Base-by-base conservation (phyloP, 1,140 invertebrate genomes). In the Agraylea sexmaculata region DNA sequence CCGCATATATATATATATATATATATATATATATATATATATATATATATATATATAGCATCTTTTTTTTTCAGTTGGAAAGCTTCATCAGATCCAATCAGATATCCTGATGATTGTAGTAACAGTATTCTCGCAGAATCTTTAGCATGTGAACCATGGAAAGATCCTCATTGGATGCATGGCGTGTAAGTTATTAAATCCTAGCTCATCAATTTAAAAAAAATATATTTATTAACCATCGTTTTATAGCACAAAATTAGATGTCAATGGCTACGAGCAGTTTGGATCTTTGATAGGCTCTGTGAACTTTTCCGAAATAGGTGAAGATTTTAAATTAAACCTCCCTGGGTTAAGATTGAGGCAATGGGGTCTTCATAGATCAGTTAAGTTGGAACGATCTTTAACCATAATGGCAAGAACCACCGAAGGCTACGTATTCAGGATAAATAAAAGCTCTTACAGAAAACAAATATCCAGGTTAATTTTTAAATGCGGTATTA, bases 81-180 rank as follows among this genome's bases (percentile, higher is more conserved):
- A n/a, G 59, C 66, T 18, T 63, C 59, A 18, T 64, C 69, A 12
- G 53, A 52, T 22, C 62, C 62, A 2, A 55, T 68, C 20, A 64
- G 62, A 25, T 61, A 66, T 27, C 64, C 68, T 12, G 52, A 63
- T 20, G 63, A 70, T 32, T 68, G 67, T 54, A 74, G 57, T 45
- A 45, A 55, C 11, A 43, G 54, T 25, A 54, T 73, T 12, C 56
- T 71, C 2, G 64, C 69, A 2, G 64, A 71, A 43, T 61, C 65
- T 5, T 55, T 77, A 20, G 73, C 74, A 3, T 46, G 59, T 13
- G 71, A 77, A 45, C 55, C 58, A 0, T 73, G 70, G 71, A 63
- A 58, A 39, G 52, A 59, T 43, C 50, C 53, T 2, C 36, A 60
- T 19, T 73, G 68, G 54, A 47, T 50, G 13, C 38, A 54, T 21